Conservation (phyloP, 2,888 invertebrate genomes). For the Eremobia ochroleuca region DNA sequence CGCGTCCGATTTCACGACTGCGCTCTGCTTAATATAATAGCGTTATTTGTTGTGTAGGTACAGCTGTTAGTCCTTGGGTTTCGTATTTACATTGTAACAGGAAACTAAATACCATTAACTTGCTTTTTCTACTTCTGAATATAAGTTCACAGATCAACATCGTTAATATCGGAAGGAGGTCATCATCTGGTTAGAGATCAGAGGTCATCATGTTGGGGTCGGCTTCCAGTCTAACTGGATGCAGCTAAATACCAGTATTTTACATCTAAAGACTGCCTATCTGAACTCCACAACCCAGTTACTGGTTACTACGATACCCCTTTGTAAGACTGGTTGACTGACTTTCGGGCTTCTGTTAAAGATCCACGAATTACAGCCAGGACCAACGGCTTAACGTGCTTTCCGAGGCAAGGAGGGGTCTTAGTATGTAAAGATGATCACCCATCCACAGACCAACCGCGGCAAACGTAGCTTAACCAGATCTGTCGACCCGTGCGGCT, state of each 20-base stretch:
- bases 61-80: background rate
- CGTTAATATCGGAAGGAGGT: too few relatives aligned
- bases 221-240: background rate
- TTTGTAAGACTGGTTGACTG: background rate
- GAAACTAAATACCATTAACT: background rate
- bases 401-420: background rate
- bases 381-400: background rate
- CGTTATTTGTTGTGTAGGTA: background rate
- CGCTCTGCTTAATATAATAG: background rate
- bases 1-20: slow-evolving; percentile 7
- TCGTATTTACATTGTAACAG: background rate
- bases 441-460: background rate
- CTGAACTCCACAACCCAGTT: too few relatives aligned
- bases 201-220: background rate
- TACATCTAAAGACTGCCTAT: too few relatives aligned
- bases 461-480: background rate
- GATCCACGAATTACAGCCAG: background rate
- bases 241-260: background rate
- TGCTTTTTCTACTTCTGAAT: background rate
- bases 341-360: background rate
- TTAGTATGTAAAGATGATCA: background rate
- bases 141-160: too few relatives aligned
- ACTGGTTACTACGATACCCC: background rate
- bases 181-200: too few relatives aligned
- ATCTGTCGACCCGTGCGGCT: background rate